Percentiles rank a stretch among this genome's conserved stretches.
Evolutionary conservation across 1,140 invertebrate genomes (phyloP).

Genomic region (Drosophila nigrodunni): DNA sequence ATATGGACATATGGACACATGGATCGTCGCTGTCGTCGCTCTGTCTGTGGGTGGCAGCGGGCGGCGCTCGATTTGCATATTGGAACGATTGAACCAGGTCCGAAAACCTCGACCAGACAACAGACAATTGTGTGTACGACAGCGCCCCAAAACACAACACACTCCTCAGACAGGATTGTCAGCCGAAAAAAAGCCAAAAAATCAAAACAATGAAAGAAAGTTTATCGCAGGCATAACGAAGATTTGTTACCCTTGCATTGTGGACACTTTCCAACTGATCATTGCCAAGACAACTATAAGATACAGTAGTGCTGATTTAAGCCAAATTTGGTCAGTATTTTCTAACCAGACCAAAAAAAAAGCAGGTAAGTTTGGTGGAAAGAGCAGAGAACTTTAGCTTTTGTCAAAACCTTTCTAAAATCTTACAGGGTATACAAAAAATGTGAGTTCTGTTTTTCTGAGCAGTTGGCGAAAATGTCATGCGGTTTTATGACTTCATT

Average conservation of each 20-base stretch:
- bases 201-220: no score
- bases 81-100: constrained; percentile 67
- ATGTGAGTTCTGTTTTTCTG: constrained; percentile 65
- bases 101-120: constrained; percentile 36
- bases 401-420: no score
- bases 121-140: constrained; percentile 56
- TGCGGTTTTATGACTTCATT: constrained; percentile 83
- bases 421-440: constrained; percentile 32
- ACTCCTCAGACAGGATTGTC: constrained; percentile 40
- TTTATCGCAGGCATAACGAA: no score
- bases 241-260: no score
- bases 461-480: constrained; percentile 74
- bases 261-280: no score
- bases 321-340: no score
- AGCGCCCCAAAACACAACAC: constrained; percentile 29
- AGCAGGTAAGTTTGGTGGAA: no score
- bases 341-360: no score
- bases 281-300: no score
- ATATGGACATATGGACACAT: constrained; percentile 70
- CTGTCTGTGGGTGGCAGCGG: constrained; percentile 74
- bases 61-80: constrained; percentile 72
- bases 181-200: no score
- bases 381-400: no score
- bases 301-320: no score
- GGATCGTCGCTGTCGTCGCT: constrained; percentile 43